phyloP scores from a whole-genome alignment of 2,888 invertebrate genomes.

The Phalera bucephala region DNA sequence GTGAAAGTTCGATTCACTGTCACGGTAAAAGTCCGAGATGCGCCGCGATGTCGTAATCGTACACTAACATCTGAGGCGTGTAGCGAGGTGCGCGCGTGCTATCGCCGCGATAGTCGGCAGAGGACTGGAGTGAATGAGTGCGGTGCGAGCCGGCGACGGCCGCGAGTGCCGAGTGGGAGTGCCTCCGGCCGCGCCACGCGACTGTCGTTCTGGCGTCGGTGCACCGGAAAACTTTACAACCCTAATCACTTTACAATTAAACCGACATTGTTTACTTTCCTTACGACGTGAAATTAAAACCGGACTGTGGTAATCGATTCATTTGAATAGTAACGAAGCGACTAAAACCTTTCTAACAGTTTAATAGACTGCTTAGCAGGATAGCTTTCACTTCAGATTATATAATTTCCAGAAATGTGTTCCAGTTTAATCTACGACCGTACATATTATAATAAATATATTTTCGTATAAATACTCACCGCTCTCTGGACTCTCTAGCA shows the following conservation, averaged over 20 bases:
- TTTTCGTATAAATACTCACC: conserved; percentile 26
- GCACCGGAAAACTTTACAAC: conserved; percentile 78
- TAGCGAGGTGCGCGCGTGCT: conserved; percentile 59
- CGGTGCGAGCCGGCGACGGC: conserved; percentile 65
- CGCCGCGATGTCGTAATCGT: conserved; percentile 79
- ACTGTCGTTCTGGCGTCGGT: conserved; percentile 54
- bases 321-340: conserved; percentile 23
- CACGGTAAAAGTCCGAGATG: conserved; percentile 73
- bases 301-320: conserved; percentile 20
- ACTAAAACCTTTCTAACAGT: conserved; percentile 11
- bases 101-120: conserved; percentile 72
- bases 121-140: conserved; percentile 78
- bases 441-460: conserved; percentile 11
- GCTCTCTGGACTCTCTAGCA: too few relatives aligned
- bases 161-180: conserved; percentile 68
- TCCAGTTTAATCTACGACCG: background rate
- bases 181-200: conserved; percentile 65
- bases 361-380: conserved; percentile 1
- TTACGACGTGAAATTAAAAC: conserved; percentile 37
- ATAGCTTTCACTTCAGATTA: background rate
- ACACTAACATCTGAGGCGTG: conserved; percentile 75
- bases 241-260: conserved; percentile 77
- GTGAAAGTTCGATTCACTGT: conserved; percentile 69
- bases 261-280: conserved; percentile 72
- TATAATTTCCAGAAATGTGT: background rate